A percentile compares a stretch with the other conserved stretches of the same genome.
Evolutionary conservation across 2,888 invertebrate genomes (phyloP).

Genomic region (Electrophaes corylata): DNA sequence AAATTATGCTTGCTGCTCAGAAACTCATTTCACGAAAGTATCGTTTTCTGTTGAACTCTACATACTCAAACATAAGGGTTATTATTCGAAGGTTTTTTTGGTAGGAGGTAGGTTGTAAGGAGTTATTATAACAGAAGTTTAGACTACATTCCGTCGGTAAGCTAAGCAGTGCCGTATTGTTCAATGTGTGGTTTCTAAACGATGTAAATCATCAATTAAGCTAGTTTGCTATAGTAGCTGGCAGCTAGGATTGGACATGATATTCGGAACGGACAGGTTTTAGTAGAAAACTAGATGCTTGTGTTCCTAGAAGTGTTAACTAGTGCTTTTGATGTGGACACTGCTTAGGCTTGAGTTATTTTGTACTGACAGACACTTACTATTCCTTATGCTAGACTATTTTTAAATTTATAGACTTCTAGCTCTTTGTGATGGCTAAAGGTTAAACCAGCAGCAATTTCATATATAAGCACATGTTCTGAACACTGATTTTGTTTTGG

Average conservation of each 20-base stretch:
- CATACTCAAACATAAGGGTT: constrained; percentile 21
- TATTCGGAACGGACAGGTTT: not conserved
- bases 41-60: constrained; percentile 40
- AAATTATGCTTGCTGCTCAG: constrained; percentile 50
- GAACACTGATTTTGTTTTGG: not conserved
- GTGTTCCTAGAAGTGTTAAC: no score
- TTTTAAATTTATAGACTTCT: no score
- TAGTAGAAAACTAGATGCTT: not conserved
- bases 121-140: constrained; percentile 61
- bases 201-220: constrained; percentile 58
- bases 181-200: constrained; percentile 54
- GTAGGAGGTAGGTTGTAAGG: constrained; percentile 24
- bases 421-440: no score
- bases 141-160: constrained; percentile 72
- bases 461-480: no score
- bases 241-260: not conserved
- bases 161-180: constrained; percentile 63
- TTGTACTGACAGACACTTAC: no score
- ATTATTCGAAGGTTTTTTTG: constrained; percentile 27
- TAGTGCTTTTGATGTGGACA: not conserved
- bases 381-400: no score
- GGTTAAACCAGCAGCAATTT: no score
- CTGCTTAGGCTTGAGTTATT: not conserved
- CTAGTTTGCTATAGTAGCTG: constrained; percentile 15
- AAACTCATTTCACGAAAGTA: constrained; percentile 45